A percentile compares a stretch with the other conserved stretches of the same genome.
Conservation (phyloP, 2,797 vertebrate species). For the Apogon hyalosoma region DNA sequence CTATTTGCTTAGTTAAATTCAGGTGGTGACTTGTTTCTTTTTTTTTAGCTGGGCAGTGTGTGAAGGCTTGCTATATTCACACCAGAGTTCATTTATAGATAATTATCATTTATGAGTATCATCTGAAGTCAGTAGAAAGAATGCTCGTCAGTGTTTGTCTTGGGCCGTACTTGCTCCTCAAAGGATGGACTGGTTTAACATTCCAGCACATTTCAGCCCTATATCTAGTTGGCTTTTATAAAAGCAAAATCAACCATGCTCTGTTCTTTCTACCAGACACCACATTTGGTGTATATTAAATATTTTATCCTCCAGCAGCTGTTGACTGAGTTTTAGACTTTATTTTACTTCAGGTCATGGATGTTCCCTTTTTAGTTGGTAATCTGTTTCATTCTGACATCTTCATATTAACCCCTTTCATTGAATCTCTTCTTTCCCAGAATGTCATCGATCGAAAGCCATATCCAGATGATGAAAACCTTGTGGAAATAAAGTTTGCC, state of each 20-base stretch:
- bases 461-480: conserved; percentile 92
- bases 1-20: too few species aligned
- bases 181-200: background rate
- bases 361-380: background rate
- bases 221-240: background rate
- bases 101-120: too few species aligned
- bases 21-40: too few species aligned
- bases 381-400: background rate
- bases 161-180: too few species aligned
- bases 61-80: too few species aligned
- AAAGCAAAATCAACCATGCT: background rate
- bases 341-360: background rate
- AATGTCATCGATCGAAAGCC: conserved; percentile 94
- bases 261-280: background rate
- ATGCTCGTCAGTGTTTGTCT: too few species aligned
- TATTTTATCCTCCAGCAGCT: conserved; percentile 16
- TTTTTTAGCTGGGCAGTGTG: too few species aligned
- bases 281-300: background rate
- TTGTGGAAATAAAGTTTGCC: conserved; percentile 96
- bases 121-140: too few species aligned
- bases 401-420: background rate
- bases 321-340: background rate
- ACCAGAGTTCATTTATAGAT: too few species aligned
- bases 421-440: conserved; percentile 67
- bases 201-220: background rate